These are phyloP conservation scores for Halcyon smyrnensis DNA, from an alignment of 2,797 vertebrate genomes.

Conservation along the genomic window DNA sequence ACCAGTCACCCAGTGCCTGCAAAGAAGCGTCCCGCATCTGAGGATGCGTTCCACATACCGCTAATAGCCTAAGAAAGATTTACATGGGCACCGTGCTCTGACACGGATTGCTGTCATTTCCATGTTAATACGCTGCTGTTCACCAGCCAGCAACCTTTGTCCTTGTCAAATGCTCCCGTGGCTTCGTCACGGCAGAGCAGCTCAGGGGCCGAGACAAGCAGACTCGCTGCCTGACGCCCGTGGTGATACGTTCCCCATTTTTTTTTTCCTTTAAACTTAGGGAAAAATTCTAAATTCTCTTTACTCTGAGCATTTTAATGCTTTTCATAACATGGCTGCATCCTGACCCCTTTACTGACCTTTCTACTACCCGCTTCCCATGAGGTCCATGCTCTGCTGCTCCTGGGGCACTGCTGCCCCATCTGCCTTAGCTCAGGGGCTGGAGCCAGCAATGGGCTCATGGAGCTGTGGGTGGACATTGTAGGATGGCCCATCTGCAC, in stretches of 20 bases:
- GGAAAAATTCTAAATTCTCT: background rate
- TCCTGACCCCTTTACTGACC: background rate
- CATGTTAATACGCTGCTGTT: background rate
- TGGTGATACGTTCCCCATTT: background rate
- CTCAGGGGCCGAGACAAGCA: background rate
- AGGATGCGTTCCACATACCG: background rate
- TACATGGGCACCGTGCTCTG: background rate
- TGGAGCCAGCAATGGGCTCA: accelerated
- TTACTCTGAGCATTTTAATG: background rate
- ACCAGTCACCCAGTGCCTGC: background rate
- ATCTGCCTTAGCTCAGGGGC: too few species aligned
- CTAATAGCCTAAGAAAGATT: background rate
- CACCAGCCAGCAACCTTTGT: conserved; percentile 34
- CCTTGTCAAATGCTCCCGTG: background rate
- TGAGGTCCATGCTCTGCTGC: background rate
- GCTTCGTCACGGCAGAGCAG: conserved; percentile 9
- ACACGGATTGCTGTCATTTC: conserved; percentile 29
- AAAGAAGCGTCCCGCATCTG: background rate
- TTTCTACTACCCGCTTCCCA: background rate
- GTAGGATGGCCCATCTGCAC: background rate
- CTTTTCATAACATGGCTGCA: accelerated
- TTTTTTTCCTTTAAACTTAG: background rate
- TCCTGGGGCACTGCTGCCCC: background rate
- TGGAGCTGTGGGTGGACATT: background rate
- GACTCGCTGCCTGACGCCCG: background rate